Percentiles rank a stretch among this genome's conserved stretches.
Evolutionary conservation across 2,113 vertebrate genomes (phyloP).

Genomic region (Microtus montanus): DNA sequence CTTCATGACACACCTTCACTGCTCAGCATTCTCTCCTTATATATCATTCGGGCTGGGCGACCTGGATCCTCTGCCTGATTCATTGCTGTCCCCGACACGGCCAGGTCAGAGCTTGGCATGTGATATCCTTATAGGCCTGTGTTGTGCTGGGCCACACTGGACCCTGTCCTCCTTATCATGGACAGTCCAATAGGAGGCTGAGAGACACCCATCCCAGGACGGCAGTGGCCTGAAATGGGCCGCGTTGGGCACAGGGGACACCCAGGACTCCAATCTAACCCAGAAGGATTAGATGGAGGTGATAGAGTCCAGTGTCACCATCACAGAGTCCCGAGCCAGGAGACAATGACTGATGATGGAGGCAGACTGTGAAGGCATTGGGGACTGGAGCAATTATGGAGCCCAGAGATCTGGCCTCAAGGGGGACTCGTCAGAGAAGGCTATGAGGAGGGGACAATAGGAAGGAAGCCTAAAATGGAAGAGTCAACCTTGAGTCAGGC

Average conservation of each 20-base stretch:
- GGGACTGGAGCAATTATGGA: no score
- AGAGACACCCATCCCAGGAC: background rate
- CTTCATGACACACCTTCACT: accelerated
- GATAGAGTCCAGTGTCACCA: background rate
- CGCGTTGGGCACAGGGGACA: no score
- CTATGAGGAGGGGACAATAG: no score
- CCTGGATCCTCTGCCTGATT: background rate
- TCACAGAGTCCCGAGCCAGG: background rate
- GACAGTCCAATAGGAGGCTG: no score
- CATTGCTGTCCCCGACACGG: background rate
- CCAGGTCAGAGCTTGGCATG: background rate
- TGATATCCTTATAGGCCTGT: background rate
- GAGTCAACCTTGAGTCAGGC: background rate
- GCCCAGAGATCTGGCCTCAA: background rate
- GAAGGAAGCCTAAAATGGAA: background rate
- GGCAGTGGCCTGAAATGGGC: background rate
- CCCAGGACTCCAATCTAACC: background rate
- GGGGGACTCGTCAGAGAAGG: no score
- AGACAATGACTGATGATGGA: background rate
- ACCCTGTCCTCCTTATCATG: background rate
- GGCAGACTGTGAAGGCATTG: background rate
- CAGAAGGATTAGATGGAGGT: background rate
- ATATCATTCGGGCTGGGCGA: background rate
- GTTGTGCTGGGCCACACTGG: background rate
- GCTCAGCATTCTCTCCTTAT: background rate